phyloP scores from a whole-genome alignment of 2,888 invertebrate species.

The Spialia ferax region DNA sequence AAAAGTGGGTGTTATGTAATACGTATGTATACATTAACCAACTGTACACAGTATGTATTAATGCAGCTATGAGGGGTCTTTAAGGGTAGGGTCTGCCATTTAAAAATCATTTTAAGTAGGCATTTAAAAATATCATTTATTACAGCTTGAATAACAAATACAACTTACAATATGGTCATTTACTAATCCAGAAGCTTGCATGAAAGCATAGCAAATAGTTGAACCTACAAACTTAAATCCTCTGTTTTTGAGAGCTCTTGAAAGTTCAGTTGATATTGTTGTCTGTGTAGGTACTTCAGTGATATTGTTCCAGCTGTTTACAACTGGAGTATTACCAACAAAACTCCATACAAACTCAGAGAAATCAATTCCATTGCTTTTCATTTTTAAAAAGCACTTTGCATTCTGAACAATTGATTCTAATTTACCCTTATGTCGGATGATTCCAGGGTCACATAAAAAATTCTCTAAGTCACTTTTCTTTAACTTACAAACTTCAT shows the following conservation, averaged over 20 bases:
- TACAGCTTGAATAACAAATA: slow-evolving; percentile 46
- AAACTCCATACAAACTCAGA: slow-evolving; percentile 66
- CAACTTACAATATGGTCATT: slow-evolving; percentile 71
- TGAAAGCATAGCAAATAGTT: slow-evolving; percentile 77
- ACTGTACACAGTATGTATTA: no score
- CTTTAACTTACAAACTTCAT: slow-evolving; percentile 57
- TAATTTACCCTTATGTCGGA: slow-evolving; percentile 73
- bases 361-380: slow-evolving; percentile 64
- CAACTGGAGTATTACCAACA: slow-evolving; percentile 56
- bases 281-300: slow-evolving; percentile 67
- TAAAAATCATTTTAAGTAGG: background rate
- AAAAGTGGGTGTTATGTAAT: no score
- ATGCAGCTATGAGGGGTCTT: background rate
- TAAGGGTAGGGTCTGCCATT: background rate
- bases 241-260: slow-evolving; percentile 66
- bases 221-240: slow-evolving; percentile 76
- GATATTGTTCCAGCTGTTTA: slow-evolving; percentile 61
- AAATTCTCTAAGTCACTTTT: slow-evolving; percentile 56
- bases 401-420: slow-evolving; percentile 72
- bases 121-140: background rate
- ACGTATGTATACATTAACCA: no score
- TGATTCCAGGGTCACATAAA: slow-evolving; percentile 56
- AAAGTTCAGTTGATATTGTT: slow-evolving; percentile 58
- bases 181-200: slow-evolving; percentile 80
- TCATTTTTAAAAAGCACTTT: slow-evolving; percentile 66